Evolutionary conservation across 2,113 vertebrate species (phyloP).

Genomic region (Haemorhous mexicanus): DNA sequence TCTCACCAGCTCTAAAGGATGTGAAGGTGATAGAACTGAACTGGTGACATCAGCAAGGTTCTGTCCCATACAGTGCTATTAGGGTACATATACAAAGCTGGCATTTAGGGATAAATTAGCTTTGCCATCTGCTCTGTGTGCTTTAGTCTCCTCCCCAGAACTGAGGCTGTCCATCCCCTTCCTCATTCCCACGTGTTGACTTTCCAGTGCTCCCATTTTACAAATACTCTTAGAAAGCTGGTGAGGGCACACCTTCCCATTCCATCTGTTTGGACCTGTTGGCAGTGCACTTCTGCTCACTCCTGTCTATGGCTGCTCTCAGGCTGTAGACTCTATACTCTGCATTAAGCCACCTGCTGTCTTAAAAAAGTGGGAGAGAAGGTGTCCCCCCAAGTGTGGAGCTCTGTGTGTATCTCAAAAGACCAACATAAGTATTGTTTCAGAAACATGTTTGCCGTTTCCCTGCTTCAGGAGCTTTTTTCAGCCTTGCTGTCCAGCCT

Average conservation of each 20-base stretch:
- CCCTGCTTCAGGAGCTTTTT: neutral
- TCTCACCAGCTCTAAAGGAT: neutral
- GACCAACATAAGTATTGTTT: neutral
- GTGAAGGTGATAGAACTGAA: neutral
- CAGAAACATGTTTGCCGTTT: neutral
- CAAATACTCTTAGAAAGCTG: neutral
- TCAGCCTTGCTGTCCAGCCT: neutral
- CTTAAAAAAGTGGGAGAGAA: neutral
- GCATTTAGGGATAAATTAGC: neutral
- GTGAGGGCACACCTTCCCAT: neutral
- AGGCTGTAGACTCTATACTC: neutral
- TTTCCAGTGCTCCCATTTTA: conserved; percentile 9
- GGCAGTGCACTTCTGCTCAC: neutral
- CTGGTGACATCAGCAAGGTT: neutral
- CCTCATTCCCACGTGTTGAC: conserved; percentile 28
- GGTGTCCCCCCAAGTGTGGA: neutral
- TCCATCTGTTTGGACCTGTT: neutral
- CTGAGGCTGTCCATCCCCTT: neutral
- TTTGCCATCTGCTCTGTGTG: neutral
- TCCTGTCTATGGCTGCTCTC: neutral
- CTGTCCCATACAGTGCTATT: neutral
- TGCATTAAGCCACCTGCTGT: neutral
- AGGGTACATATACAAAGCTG: neutral
- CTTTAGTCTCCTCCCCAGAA: neutral
- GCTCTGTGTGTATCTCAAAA: neutral